A percentile compares a stretch with the other conserved stretches of the same genome.
phyloP scores from a whole-genome alignment of 2,113 vertebrate species.

The Rallus limicola region DNA sequence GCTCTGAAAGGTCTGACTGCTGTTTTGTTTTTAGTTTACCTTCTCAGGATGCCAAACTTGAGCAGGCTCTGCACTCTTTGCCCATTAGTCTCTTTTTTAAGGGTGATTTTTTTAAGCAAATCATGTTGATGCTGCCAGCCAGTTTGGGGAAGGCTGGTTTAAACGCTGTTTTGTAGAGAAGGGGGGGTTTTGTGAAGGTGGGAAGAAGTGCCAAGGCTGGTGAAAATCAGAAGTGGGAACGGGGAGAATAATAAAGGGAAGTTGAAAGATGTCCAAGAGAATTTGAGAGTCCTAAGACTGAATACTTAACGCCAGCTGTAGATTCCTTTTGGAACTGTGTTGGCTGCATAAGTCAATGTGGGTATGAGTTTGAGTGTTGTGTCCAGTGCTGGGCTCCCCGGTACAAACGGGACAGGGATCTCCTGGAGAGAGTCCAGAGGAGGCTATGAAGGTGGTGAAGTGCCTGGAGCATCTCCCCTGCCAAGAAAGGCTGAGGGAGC shows the following conservation, averaged over 20 bases:
- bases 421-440: no score
- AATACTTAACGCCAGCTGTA: neutral
- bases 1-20: neutral
- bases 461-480: no score
- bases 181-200: neutral
- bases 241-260: neutral
- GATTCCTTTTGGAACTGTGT: neutral
- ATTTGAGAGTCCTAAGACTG: neutral
- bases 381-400: no score
- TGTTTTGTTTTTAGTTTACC: neutral
- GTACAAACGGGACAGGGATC: no score
- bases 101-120: neutral
- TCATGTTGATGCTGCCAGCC: neutral
- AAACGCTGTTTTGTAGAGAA: neutral
- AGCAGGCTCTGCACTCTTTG: neutral
- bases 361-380: neutral
- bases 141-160: neutral
- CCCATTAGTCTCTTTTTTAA: neutral
- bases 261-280: neutral
- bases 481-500: no score
- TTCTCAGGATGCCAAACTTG: neutral
- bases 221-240: neutral
- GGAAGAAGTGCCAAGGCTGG: neutral
- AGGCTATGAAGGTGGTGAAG: no score
- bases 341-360: neutral